Evolutionary conservation across 2,113 vertebrate genomes (phyloP).

Genomic region (Sinocyclocheilus anophthalmus): DNA sequence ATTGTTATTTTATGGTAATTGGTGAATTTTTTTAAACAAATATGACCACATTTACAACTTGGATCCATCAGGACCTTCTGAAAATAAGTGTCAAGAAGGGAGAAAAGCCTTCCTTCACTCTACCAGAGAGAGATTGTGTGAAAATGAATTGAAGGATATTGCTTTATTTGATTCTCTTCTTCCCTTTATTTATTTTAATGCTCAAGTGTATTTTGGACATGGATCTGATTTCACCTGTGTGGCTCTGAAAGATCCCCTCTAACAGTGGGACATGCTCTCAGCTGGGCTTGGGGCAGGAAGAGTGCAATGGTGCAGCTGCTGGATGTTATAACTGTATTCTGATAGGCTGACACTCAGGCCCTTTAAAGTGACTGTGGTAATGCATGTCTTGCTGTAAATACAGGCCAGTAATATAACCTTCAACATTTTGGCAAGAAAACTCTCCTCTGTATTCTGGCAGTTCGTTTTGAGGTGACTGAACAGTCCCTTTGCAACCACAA

Average conservation of each 20-base stretch:
- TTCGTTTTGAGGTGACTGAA: conserved; percentile 37
- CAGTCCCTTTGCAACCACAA: conserved; percentile 38
- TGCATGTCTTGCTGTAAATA: conserved; percentile 68
- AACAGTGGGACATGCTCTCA: conserved; percentile 17
- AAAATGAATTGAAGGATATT: not conserved
- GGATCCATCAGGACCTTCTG: not conserved
- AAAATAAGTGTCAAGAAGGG: not conserved
- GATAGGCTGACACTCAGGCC: conserved; percentile 49
- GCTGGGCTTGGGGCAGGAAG: not conserved
- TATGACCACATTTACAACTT: not conserved
- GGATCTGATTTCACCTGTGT: conserved; percentile 62
- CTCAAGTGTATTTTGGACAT: conserved; percentile 30
- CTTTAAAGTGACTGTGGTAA: conserved; percentile 58
- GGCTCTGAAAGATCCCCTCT: conserved; percentile 50
- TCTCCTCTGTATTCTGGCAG: conserved; percentile 1
- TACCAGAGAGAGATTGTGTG: conserved; percentile 19
- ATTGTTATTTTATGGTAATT: not conserved
- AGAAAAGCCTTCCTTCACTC: not conserved
- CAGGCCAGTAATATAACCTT: conserved; percentile 59
- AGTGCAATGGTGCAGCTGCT: conserved; percentile 51
- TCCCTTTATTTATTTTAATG: conserved; percentile 53
- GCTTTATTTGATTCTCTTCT: conserved; percentile 6
- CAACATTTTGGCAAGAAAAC: conserved; percentile 21
- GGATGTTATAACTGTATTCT: conserved; percentile 52
- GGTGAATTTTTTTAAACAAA: not conserved